These are phyloP conservation scores for Lepetodrilus schrolli DNA, from an alignment of 2,888 invertebrate genomes.

Conservation along the genomic window DNA sequence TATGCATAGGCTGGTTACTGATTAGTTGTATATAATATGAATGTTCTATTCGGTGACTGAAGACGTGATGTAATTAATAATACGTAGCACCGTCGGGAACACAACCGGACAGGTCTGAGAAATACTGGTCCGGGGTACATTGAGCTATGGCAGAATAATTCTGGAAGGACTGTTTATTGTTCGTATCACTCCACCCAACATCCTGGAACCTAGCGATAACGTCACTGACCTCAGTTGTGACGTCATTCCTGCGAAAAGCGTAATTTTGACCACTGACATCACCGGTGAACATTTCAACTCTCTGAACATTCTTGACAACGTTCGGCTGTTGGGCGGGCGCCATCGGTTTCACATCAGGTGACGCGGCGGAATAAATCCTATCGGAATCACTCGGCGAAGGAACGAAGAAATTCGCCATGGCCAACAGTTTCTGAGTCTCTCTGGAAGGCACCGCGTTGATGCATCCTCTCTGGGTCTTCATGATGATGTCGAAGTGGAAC, in stretches of 20 bases:
- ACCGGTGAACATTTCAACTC: background rate
- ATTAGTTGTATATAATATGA: no score
- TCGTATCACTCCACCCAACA: no score
- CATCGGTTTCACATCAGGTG: background rate
- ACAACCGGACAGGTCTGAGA: no score
- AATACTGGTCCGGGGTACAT: no score
- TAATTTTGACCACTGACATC: background rate
- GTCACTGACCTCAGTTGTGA: background rate
- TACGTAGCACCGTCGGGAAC: no score
- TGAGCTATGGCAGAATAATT: no score
- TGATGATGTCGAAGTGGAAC: constrained; percentile 57
- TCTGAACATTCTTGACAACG: no score
- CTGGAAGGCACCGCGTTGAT: background rate
- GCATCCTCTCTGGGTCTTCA: constrained; percentile 29
- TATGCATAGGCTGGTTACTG: no score
- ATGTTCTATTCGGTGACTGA: no score
- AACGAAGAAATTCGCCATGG: constrained; percentile 17
- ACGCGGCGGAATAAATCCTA: background rate
- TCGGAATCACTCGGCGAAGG: constrained; percentile 11
- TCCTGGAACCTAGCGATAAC: background rate
- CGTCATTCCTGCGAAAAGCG: background rate
- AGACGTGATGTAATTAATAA: no score
- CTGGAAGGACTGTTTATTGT: no score
- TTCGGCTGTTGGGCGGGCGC: no score
- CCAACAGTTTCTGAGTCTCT: constrained; percentile 6